These are phyloP conservation scores for Dryoscopus gambensis DNA, from an alignment of 2,113 vertebrate genomes.

Conservation along the genomic window DNA sequence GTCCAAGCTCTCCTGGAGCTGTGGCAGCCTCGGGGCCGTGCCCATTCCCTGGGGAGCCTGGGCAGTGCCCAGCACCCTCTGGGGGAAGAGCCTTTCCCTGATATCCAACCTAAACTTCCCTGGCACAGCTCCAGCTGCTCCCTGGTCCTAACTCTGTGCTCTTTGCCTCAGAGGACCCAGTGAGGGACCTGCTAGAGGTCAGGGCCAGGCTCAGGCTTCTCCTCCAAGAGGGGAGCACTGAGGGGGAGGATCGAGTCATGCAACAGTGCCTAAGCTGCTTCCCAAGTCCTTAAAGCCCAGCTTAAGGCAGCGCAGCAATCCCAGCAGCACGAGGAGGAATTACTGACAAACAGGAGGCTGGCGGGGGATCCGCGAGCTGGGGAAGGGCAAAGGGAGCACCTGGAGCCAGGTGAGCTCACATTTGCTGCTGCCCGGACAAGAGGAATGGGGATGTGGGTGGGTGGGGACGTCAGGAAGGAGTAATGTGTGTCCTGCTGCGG, in stretches of 20 bases:
- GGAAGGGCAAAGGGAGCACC: not conserved
- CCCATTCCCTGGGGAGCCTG: not conserved
- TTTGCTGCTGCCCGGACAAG: not conserved
- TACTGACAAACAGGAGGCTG: not conserved
- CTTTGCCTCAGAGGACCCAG: not conserved
- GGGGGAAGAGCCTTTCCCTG: fast-evolving
- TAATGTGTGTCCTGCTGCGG: not conserved
- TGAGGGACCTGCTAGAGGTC: not conserved
- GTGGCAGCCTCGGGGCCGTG: not conserved
- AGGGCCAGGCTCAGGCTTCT: not conserved
- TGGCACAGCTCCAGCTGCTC: fast-evolving
- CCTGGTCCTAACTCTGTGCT: not conserved
- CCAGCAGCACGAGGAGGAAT: fast-evolving
- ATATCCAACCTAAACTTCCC: fast-evolving
- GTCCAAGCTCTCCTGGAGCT: fast-evolving
- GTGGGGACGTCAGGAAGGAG: not conserved
- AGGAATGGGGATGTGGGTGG: not conserved
- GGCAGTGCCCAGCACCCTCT: not conserved
- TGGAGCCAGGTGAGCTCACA: not conserved
- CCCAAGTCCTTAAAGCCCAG: not conserved
- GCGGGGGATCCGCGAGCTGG: not conserved
- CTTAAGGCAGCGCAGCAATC: not conserved
- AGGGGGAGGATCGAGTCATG: not conserved
- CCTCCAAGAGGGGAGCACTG: fast-evolving
- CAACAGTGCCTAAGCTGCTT: not conserved